Percentiles rank a stretch among this genome's conserved stretches.
These are phyloP conservation scores for Sicus ferrugineus DNA, from an alignment of 2,888 invertebrate species.

Conservation along the genomic window DNA sequence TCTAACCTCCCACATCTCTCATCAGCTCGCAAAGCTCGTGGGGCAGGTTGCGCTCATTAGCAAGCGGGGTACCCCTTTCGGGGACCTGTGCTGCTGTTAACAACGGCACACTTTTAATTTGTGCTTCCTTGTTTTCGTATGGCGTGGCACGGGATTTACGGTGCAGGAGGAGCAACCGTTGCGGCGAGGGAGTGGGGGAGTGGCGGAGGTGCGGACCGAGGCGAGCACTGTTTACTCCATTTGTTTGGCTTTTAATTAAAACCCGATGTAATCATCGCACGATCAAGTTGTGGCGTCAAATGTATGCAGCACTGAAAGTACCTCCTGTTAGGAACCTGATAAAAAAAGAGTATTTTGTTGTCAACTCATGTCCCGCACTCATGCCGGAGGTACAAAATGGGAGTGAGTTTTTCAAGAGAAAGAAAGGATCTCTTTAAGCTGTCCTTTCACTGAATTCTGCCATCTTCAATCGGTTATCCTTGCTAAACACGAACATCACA, in stretches of 20 bases:
- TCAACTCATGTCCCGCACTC: too few species aligned
- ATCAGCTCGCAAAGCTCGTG: too few species aligned
- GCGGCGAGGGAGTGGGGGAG: too few species aligned
- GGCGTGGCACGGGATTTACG: not conserved
- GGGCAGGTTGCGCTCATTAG: not conserved
- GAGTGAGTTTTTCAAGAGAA: too few species aligned
- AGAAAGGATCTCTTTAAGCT: too few species aligned
- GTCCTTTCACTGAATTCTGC: too few species aligned
- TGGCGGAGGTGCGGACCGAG: not conserved
- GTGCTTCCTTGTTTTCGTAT: not conserved
- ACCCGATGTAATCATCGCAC: not conserved
- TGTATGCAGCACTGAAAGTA: too few species aligned
- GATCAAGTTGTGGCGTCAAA: not conserved
- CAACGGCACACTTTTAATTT: not conserved
- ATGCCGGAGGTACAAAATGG: too few species aligned
- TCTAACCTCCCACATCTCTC: too few species aligned
- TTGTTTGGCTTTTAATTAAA: not conserved
- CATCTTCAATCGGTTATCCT: not conserved
- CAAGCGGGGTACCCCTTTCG: not conserved
- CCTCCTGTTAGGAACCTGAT: too few species aligned
- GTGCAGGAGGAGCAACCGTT: too few species aligned
- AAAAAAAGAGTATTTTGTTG: too few species aligned
- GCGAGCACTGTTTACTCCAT: not conserved
- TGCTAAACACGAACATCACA: conserved; percentile 13
- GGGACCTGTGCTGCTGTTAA: not conserved